These are phyloP conservation scores for Nannoperca australis DNA, from an alignment of 2,797 vertebrate species.

Conservation along the genomic window DNA sequence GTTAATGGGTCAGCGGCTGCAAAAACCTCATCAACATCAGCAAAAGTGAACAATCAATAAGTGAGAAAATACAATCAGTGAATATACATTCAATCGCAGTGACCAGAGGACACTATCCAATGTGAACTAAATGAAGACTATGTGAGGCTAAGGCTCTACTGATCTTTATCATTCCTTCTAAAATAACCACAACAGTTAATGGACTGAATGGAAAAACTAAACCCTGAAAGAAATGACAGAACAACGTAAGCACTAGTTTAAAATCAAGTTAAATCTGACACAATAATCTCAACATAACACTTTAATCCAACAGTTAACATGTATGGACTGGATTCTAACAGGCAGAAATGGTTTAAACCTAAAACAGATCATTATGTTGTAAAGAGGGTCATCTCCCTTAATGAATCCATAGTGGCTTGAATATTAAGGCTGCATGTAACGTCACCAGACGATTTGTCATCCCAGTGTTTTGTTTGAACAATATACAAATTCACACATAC, in stretches of 20 bases:
- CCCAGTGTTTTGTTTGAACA: conserved; percentile 74
- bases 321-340: conserved; percentile 47
- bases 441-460: conserved; percentile 54
- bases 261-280: conserved; percentile 44
- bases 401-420: conserved; percentile 62
- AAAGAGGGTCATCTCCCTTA: conserved; percentile 59
- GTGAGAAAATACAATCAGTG: conserved; percentile 75
- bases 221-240: conserved; percentile 53
- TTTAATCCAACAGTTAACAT: conserved; percentile 27
- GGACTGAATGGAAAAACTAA: conserved; percentile 43
- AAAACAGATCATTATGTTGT: conserved; percentile 28
- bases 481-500: conserved; percentile 63
- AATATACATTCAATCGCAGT: conserved; percentile 80
- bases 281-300: conserved; percentile 20
- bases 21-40: conserved; percentile 24
- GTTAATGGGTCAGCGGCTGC: conserved; percentile 29
- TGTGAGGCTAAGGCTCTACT: conserved; percentile 17
- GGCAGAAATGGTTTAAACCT: conserved; percentile 35
- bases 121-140: conserved; percentile 43
- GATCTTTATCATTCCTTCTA: conserved; percentile 44
- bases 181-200: conserved; percentile 43
- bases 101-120: conserved; percentile 44
- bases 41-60: conserved; percentile 62
- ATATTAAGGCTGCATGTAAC: conserved; percentile 63
- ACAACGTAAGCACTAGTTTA: conserved; percentile 39